Conservation (phyloP, 2,888 invertebrate genomes). For the Eretmocerus hayati region DNA sequence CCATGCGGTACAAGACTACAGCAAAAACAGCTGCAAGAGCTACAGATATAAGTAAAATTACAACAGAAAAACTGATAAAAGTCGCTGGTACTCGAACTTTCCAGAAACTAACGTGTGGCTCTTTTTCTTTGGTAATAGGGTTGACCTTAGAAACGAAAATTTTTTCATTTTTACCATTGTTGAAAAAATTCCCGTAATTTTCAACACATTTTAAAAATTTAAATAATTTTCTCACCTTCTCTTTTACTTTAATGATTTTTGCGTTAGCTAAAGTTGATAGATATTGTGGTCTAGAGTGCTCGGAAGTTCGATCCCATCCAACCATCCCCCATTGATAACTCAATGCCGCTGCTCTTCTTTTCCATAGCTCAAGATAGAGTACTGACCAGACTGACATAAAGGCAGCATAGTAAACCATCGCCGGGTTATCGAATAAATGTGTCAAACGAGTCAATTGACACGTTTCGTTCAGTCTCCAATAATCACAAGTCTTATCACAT, state of each 20-base stretch:
- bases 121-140: slow-evolving; percentile 53
- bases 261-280: slow-evolving; percentile 68
- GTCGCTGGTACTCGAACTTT: slow-evolving; percentile 64
- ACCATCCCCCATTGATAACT: slow-evolving; percentile 79
- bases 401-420: slow-evolving; percentile 70
- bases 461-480: slow-evolving; percentile 64
- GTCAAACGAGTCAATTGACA: slow-evolving; percentile 67
- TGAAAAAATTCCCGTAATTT: neutral
- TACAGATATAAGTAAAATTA: slow-evolving; percentile 57
- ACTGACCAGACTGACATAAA: slow-evolving; percentile 80
- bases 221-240: slow-evolving; percentile 47
- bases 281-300: slow-evolving; percentile 73
- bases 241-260: slow-evolving; percentile 65
- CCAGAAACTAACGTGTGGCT: slow-evolving; percentile 74
- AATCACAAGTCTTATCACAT: slow-evolving; percentile 70
- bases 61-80: slow-evolving; percentile 63
- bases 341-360: slow-evolving; percentile 67
- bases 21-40: slow-evolving; percentile 69
- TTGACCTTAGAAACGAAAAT: slow-evolving; percentile 26
- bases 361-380: slow-evolving; percentile 77
- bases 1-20: slow-evolving; percentile 70
- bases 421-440: slow-evolving; percentile 76
- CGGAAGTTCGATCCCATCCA: slow-evolving; percentile 65
- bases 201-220: neutral
- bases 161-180: neutral